Percentiles rank a stretch among this genome's conserved stretches.
These are phyloP conservation scores for Atractosteus spatula DNA, from an alignment of 2,113 vertebrate species.

Conservation along the genomic window DNA sequence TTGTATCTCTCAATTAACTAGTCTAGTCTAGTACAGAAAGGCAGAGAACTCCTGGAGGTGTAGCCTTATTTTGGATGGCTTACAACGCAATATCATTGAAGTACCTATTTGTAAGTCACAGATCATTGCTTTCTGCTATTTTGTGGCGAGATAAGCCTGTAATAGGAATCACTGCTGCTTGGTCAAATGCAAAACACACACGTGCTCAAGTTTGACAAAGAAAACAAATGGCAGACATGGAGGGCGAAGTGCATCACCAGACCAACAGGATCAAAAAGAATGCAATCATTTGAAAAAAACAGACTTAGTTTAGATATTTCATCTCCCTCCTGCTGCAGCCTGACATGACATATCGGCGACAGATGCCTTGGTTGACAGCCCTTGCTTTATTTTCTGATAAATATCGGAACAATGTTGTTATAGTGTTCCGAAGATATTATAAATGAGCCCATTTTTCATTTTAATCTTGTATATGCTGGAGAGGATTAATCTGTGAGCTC, in stretches of 20 bases:
- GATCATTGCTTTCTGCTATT: background rate
- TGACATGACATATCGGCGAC: conserved; percentile 23
- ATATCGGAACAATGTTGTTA: conserved; percentile 26
- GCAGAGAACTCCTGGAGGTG: too few species aligned
- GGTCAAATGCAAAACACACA: too few species aligned
- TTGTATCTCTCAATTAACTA: too few species aligned
- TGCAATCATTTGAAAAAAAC: conserved; percentile 15
- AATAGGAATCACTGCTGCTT: background rate
- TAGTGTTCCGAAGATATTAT: conserved; percentile 22
- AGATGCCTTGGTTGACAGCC: conserved; percentile 20
- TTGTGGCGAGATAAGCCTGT: background rate
- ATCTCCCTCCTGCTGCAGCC: background rate
- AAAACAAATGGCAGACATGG: background rate
- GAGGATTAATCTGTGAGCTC: conserved; percentile 25
- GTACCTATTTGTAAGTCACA: background rate
- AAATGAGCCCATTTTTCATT: conserved; percentile 29
- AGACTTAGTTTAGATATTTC: conserved; percentile 21
- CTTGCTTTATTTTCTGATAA: conserved; percentile 28
- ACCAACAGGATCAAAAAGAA: conserved; percentile 7
- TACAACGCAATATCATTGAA: too few species aligned
- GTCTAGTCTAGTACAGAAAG: too few species aligned
- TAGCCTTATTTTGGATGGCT: too few species aligned
- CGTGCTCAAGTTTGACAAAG: background rate
- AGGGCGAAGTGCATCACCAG: conserved; percentile 16
- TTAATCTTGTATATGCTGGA: conserved; percentile 31